phyloP scores from a whole-genome alignment of 2,888 invertebrate genomes.

The Troilus luridus region DNA sequence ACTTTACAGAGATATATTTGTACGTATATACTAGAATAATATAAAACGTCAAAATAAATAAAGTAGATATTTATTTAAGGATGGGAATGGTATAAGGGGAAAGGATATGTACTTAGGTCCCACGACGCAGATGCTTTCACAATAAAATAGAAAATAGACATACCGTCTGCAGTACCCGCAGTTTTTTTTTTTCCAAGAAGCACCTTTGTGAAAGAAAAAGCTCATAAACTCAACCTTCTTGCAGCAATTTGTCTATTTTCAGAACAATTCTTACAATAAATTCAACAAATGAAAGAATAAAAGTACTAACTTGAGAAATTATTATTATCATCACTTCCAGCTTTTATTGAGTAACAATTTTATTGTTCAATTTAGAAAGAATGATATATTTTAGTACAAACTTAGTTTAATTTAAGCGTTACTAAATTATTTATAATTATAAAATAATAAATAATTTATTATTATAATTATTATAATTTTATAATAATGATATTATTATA shows the following conservation, averaged over 20 bases:
- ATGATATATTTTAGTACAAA: neutral
- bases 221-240: neutral
- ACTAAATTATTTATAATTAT: neutral
- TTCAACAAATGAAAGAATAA: neutral
- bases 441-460: no score
- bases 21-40: neutral
- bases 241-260: neutral
- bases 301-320: neutral
- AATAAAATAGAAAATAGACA: conserved; percentile 30
- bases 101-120: neutral
- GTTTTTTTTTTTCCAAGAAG: neutral
- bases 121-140: neutral
- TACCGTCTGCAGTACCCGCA: neutral
- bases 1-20: neutral
- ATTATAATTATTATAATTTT: no score
- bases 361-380: neutral
- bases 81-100: neutral
- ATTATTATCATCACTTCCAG: neutral
- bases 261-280: neutral
- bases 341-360: neutral
- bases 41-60: neutral
- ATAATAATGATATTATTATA: no score
- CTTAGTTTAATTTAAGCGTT: neutral
- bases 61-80: neutral
- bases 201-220: neutral